Conservation (phyloP, 2,888 invertebrate species). For the Taenaris catops region DNA sequence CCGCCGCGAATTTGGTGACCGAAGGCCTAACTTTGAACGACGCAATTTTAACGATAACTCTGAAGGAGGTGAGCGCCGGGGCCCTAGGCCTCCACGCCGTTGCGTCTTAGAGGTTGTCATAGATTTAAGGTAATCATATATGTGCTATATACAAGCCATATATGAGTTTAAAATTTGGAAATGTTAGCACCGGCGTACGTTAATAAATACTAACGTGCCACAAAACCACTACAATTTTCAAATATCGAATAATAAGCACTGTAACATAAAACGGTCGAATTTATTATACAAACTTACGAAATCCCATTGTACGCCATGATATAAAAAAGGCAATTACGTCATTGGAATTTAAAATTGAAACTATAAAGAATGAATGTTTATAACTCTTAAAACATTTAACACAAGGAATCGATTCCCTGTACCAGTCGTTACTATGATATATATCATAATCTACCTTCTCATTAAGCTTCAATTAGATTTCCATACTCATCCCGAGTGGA, state of each 20-base stretch:
- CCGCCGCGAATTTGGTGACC: conserved; percentile 69
- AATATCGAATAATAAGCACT: too few relatives aligned
- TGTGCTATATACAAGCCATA: too few relatives aligned
- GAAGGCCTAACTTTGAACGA: conserved; percentile 71
- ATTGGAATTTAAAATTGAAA: conserved; percentile 10
- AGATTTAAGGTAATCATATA: too few relatives aligned
- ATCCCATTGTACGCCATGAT: conserved; percentile 6
- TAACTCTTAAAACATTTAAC: conserved; percentile 7
- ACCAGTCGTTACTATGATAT: conserved; percentile 20
- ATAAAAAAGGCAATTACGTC: conserved; percentile 11
- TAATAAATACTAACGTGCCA: too few relatives aligned
- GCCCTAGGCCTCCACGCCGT: conserved; percentile 52
- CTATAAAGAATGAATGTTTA: conserved; percentile 15
- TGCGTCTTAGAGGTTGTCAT: too few relatives aligned
- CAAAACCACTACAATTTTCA: too few relatives aligned
- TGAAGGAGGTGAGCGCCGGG: conserved; percentile 71
- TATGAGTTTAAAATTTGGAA: too few relatives aligned
- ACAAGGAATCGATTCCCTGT: conserved; percentile 11
- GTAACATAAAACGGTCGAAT: not conserved
- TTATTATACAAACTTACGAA: conserved; percentile 9
- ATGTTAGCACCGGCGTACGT: too few relatives aligned
- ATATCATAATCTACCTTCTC: conserved; percentile 24
- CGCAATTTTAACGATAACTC: conserved; percentile 69
- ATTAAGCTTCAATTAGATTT: conserved; percentile 22
- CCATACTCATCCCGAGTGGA: conserved; percentile 9